Conservation (phyloP, 1,140 invertebrate genomes). For the Pogonomyrmex californicus region DNA sequence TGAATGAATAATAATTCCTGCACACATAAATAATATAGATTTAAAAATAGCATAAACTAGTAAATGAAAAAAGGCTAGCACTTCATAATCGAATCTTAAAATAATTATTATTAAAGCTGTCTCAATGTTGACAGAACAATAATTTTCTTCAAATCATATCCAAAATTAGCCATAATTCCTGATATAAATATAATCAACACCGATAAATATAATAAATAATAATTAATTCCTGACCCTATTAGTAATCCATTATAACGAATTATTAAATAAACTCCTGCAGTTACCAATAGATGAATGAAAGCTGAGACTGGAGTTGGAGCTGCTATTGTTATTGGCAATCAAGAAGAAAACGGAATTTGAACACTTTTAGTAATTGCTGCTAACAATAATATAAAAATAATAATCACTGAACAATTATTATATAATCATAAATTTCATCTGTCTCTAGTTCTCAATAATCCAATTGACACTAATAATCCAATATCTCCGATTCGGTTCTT, state of each 20-base stretch:
- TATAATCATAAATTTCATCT: slow-evolving; percentile 87
- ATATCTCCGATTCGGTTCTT: slow-evolving; percentile 89
- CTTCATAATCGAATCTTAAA: slow-evolving; percentile 82
- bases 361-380: slow-evolving; percentile 91
- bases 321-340: slow-evolving; percentile 90
- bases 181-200: slow-evolving; percentile 89
- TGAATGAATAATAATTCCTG: slow-evolving; percentile 89
- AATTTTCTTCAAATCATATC: slow-evolving; percentile 91
- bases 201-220: slow-evolving; percentile 79
- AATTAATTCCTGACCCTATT: slow-evolving; percentile 48
- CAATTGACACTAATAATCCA: slow-evolving; percentile 87
- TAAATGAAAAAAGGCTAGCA: slow-evolving; percentile 89
- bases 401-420: too few species aligned
- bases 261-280: slow-evolving; percentile 91
- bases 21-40: slow-evolving; percentile 89
- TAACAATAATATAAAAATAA: slow-evolving; percentile 86
- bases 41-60: slow-evolving; percentile 90
- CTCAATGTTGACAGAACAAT: slow-evolving; percentile 92
- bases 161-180: slow-evolving; percentile 88
- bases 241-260: slow-evolving; percentile 88
- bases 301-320: slow-evolving; percentile 91
- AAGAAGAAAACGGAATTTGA: slow-evolving; percentile 91
- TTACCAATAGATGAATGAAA: slow-evolving; percentile 92
- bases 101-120: slow-evolving; percentile 90
- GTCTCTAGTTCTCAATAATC: slow-evolving; percentile 87